Base-by-base conservation (phyloP, 2,888 invertebrate species). In the Halictus ligatus region DNA sequence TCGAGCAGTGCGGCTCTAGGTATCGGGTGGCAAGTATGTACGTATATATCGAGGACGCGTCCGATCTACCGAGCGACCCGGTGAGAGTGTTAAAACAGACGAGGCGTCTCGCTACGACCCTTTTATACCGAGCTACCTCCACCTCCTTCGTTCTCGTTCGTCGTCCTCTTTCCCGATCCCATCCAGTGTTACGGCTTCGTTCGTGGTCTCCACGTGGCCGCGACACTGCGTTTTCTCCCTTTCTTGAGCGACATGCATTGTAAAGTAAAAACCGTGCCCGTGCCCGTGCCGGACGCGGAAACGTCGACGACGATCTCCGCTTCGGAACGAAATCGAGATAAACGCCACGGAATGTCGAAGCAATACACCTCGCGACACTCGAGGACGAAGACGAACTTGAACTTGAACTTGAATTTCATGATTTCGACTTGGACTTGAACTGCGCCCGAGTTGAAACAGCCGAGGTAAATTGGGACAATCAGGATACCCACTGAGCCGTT, bases 81-180 rank as follows among this genome's bases (percentile, higher is more conserved):
- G 92, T 92, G 93, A 93, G 94, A 94, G 94, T 94, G 93, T 94
- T 93, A 94, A 95, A 91, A 95, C 94, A 93, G 95, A 93, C 94
- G 93, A 93, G 91, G 91, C 92, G 92, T 88, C 91, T 91, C 78
- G 82, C 91, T 87, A 90, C 90, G 92, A 94, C 90, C 92, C 93
- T 95, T 94, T 94, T 95, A 95, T 95, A 95, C 94, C 91, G 83
- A 84, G 88, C 89, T 90, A 88, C 92, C 92, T 88, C 92, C 92
- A 91, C 91, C 92, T 91, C 89, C 89, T 90, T 90, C 90, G 90
- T 86, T 84, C 91, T 89, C 88, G 89, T 90, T 90, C 88, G 83
- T 91, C 85, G 86, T 92, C 91, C 89, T 92, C 88, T 85, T 88
- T 88, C 80, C 81, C 69, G 81, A 79, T 73, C 40, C 74, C 21